Evolutionary conservation across 2,797 vertebrate species (phyloP), one percentile per base, ranked within the genome.

Genomic region (Schizopygopsis malacanthus): DNA sequence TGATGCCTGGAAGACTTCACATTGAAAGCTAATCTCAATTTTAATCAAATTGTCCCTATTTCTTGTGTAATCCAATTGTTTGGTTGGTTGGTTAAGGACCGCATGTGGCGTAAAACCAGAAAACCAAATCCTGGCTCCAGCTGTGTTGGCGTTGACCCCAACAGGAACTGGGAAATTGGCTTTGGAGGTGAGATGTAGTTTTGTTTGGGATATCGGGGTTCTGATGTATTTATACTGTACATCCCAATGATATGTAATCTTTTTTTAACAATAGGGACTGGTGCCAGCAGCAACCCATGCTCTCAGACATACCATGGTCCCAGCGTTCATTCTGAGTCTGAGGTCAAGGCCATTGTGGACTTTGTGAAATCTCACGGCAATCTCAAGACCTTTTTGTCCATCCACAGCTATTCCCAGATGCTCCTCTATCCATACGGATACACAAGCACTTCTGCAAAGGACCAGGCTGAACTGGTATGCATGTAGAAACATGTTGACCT

Each of bases 31-130:
- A 37, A 67, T 67, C 28, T 16, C 3, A 67, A 8, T 61, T n/a
- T 43, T 20, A 28, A 80, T 12, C 2, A 41, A 41, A n/a, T 59
- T 25, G 8, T 10, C 20, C 6, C 4, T 80, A 15, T 79, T 65
- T 33, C 50, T 79, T 63, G 6, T 73, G 10, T 3, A 59, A 61
- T 43, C 15, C 13, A 63, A 79, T 43, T 61, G 13, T 9, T 52
- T 76, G n/a, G n/a, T n/a, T n/a, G 63, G 41, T 6, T 86, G 11
- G 0, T 87, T 43, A 91, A 99, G 98, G 95, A 98, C 78, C 97
- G 98, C 9, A 20, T 99, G 97, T 99, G 98, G 98, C 96, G 98
- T 89, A 99, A 99, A 93, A 99, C 97, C 86, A 96, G 97, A 83
- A 98, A 97, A 84, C 90, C 41, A 69, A 92, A 91, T 4, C 0